These are phyloP conservation scores for Deroptyus accipitrinus DNA, from an alignment of 2,113 vertebrate species.

Conservation along the genomic window DNA sequence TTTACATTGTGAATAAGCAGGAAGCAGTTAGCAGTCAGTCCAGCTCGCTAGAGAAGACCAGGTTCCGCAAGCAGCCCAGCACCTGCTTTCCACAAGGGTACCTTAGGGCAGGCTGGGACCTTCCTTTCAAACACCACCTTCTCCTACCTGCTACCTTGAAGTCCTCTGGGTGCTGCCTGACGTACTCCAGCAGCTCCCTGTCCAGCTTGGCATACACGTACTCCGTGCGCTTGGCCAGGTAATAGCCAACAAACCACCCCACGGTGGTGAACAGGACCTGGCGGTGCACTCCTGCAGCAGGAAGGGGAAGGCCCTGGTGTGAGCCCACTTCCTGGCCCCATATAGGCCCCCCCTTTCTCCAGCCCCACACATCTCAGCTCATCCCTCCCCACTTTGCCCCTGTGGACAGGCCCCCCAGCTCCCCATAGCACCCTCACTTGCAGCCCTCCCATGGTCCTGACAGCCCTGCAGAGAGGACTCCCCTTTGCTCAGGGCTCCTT, in stretches of 20 bases:
- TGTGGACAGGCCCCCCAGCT: fast-evolving
- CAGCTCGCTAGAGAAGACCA: background rate
- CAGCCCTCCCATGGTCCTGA: background rate
- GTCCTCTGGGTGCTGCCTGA: constrained; percentile 78
- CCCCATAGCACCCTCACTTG: background rate
- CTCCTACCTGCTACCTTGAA: constrained; percentile 78
- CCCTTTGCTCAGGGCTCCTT: background rate
- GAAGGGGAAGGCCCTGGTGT: background rate
- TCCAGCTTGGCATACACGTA: constrained; percentile 80
- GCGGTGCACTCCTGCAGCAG: constrained; percentile 85
- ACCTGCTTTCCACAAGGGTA: background rate
- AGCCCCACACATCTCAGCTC: background rate
- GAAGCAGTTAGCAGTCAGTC: background rate
- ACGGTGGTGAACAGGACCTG: constrained; percentile 78
- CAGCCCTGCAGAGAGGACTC: no score
- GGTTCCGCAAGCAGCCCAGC: background rate
- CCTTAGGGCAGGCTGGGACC: fast-evolving
- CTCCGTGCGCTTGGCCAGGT: constrained; percentile 74
- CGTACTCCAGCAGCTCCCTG: constrained; percentile 81
- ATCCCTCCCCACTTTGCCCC: fast-evolving
- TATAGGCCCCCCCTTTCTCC: fast-evolving
- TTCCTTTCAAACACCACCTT: background rate
- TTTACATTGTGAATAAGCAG: background rate
- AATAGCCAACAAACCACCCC: constrained; percentile 87
- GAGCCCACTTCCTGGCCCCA: background rate